These are phyloP conservation scores for Monopterus albus DNA, from an alignment of 2,113 vertebrate genomes.

Conservation along the genomic window DNA sequence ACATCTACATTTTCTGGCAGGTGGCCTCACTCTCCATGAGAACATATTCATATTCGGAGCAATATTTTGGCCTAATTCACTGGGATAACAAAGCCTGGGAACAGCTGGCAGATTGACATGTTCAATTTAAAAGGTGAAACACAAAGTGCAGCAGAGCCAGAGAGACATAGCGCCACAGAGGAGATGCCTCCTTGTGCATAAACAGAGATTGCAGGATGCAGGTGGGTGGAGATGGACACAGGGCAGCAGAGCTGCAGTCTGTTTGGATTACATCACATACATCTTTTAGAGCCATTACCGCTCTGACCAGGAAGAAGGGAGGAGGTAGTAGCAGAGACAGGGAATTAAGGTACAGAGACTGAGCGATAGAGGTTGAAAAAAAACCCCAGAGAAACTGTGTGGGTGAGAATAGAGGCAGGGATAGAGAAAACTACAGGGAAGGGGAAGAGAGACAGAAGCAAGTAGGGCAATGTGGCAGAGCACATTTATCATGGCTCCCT, in stretches of 20 bases:
- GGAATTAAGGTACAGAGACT: conserved; percentile 33
- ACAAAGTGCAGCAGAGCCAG: not conserved
- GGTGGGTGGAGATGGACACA: conserved; percentile 29
- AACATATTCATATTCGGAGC: not conserved
- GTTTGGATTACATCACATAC: conserved; percentile 75
- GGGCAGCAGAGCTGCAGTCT: conserved; percentile 50
- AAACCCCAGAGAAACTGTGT: conserved; percentile 19
- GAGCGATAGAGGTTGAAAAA: conserved; percentile 30
- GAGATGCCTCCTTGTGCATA: conserved; percentile 21
- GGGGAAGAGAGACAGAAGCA: conserved; percentile 29
- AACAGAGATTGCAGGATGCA: conserved; percentile 36
- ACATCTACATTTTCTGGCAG: not conserved
- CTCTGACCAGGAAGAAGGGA: conserved; percentile 29
- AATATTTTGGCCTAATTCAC: not conserved
- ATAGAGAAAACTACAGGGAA: conserved; percentile 23
- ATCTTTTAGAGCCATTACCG: conserved; percentile 73
- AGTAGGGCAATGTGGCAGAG: conserved; percentile 57
- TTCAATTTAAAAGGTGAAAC: conserved; percentile 13
- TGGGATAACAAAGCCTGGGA: not conserved
- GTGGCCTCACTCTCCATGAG: not conserved
- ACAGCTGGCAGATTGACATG: not conserved
- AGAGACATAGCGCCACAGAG: conserved; percentile 14
- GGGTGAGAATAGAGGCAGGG: conserved; percentile 39
- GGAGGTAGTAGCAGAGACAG: conserved; percentile 17
- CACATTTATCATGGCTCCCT: conserved; percentile 63